These are phyloP conservation scores for Pemphredon lugubris DNA, from an alignment of 2,888 invertebrate genomes.

Conservation along the genomic window DNA sequence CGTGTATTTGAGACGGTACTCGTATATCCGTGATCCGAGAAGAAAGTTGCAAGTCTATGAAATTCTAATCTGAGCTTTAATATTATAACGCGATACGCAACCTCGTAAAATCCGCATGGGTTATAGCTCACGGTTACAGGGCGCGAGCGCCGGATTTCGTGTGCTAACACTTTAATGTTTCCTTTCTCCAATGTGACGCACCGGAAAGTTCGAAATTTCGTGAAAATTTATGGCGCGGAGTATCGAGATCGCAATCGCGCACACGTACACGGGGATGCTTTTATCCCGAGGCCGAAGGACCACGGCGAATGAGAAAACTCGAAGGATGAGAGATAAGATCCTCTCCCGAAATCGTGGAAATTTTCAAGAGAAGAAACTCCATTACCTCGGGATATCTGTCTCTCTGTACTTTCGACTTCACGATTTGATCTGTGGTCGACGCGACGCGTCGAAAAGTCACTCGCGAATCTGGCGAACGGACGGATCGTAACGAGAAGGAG, in stretches of 20 bases:
- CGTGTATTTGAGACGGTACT: neutral
- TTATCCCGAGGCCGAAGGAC: slow-evolving; percentile 8
- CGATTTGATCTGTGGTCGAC: slow-evolving; percentile 41
- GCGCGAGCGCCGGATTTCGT: no score
- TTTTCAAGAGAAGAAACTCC: slow-evolving; percentile 47
- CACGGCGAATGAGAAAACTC: neutral
- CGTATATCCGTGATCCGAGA: slow-evolving; percentile 8
- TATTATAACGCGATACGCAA: neutral
- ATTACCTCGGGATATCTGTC: slow-evolving; percentile 26
- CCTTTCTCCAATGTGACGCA: slow-evolving; percentile 19
- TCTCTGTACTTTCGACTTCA: slow-evolving; percentile 27
- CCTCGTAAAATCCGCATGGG: slow-evolving; percentile 13
- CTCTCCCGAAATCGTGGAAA: slow-evolving; percentile 27
- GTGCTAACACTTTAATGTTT: slow-evolving; percentile 17
- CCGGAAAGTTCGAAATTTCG: slow-evolving; percentile 21
- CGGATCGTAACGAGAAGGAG: slow-evolving; percentile 44
- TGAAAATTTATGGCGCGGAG: slow-evolving; percentile 14
- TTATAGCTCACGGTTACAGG: slow-evolving; percentile 5
- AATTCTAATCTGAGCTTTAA: slow-evolving; percentile 14
- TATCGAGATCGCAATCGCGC: neutral
- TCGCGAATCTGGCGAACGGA: slow-evolving; percentile 33
- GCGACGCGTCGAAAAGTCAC: slow-evolving; percentile 43
- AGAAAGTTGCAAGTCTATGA: slow-evolving; percentile 13
- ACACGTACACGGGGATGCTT: slow-evolving; percentile 17
- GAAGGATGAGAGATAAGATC: neutral